phyloP scores from a whole-genome alignment of 2,113 vertebrate species.

The Oceanites oceanicus region DNA sequence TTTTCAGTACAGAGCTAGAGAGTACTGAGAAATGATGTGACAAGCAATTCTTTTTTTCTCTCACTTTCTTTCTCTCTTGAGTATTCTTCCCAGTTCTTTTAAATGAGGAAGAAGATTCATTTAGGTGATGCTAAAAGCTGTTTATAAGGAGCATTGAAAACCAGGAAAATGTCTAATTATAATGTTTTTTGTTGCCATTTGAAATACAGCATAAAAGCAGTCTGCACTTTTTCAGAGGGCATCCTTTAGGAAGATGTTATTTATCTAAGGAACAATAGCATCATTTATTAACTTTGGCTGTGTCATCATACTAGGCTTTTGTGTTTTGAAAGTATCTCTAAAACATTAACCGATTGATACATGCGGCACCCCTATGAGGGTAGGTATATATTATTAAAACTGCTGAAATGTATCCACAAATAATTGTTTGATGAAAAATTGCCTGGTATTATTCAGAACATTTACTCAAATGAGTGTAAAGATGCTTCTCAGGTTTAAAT shows the following conservation, averaged over 20 bases:
- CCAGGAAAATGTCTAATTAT: constrained; percentile 9
- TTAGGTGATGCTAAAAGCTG: background rate
- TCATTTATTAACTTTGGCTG: background rate
- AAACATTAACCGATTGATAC: background rate
- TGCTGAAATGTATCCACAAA: background rate
- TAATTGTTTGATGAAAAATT: background rate
- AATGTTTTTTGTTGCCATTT: background rate
- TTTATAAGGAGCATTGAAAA: background rate
- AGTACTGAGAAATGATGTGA: background rate
- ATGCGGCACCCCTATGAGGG: background rate
- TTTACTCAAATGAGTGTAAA: background rate
- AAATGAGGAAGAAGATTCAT: background rate
- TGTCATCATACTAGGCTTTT: background rate
- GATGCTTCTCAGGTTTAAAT: background rate
- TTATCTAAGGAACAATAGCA: background rate
- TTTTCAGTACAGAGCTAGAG: background rate
- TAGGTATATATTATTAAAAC: background rate
- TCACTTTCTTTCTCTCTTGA: background rate
- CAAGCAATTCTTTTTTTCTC: background rate
- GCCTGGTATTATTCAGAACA: background rate
- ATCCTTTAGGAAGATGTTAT: background rate
- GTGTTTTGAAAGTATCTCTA: background rate
- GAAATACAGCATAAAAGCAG: background rate
- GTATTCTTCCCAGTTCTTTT: background rate
- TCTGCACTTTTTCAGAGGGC: background rate